phyloP scores from a whole-genome alignment of 1,140 invertebrate genomes.

The Drosophila ficusphila region DNA sequence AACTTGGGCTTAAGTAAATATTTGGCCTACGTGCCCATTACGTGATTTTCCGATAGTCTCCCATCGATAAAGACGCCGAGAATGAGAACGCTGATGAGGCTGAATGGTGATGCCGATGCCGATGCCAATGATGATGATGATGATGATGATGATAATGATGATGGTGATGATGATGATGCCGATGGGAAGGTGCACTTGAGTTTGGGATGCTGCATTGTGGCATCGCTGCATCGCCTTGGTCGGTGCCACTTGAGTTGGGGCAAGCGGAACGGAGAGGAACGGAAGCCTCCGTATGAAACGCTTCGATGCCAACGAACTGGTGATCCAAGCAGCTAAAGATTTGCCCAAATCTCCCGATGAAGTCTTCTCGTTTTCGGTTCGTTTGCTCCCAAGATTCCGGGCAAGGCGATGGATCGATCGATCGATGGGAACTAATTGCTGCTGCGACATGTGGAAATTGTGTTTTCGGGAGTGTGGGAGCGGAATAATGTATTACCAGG shows the following conservation, averaged over 20 bases:
- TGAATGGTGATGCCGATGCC: constrained; percentile 1
- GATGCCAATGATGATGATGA: background rate
- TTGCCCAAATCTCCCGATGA: constrained; percentile 17
- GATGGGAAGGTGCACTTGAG: constrained; percentile 44
- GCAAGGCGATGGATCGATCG: background rate
- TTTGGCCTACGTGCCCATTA: constrained; percentile 79
- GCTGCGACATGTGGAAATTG: background rate
- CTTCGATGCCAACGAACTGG: constrained; percentile 33
- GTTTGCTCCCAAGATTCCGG: background rate
- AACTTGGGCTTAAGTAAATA: constrained; percentile 72
- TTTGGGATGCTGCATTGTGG: background rate
- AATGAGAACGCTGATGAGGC: constrained; percentile 6
- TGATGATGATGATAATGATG: background rate
- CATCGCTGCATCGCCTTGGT: constrained; percentile 22
- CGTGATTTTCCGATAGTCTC: constrained; percentile 77
- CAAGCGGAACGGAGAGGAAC: too few species aligned
- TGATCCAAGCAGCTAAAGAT: constrained; percentile 9
- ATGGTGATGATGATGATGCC: constrained; percentile 5
- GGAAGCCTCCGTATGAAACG: constrained; percentile 17
- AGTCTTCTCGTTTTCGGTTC: constrained; percentile 18
- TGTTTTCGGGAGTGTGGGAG: background rate
- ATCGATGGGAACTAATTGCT: constrained; percentile 25
- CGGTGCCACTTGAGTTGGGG: constrained; percentile 20
- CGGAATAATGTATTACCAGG: too few species aligned
- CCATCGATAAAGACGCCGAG: constrained; percentile 48